These are phyloP conservation scores for Euglossa dilemma DNA, from an alignment of 1,140 invertebrate genomes.

Conservation along the genomic window DNA sequence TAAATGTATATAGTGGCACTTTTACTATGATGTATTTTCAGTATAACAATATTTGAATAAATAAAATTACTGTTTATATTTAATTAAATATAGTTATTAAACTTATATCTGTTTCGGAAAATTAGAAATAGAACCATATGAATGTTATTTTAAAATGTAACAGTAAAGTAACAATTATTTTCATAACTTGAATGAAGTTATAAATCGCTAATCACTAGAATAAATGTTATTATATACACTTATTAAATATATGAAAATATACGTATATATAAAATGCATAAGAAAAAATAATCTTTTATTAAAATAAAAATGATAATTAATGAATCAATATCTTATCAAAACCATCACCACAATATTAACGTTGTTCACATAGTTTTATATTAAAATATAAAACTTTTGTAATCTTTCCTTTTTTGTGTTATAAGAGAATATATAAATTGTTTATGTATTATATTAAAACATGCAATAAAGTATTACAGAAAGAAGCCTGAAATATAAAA, in stretches of 20 bases:
- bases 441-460: neutral
- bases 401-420: neutral
- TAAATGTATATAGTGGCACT: conserved; percentile 45
- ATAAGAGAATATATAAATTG: neutral
- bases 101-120: neutral
- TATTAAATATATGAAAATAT: conserved; percentile 11
- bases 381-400: conserved; percentile 13
- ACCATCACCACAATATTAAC: conserved; percentile 42
- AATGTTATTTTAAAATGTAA: conserved; percentile 29
- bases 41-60: neutral
- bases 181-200: neutral
- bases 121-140: neutral
- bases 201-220: neutral
- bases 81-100: neutral
- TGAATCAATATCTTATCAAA: conserved; percentile 17
- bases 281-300: neutral
- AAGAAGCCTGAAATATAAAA: neutral
- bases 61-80: neutral
- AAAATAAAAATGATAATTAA: conserved; percentile 29
- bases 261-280: neutral
- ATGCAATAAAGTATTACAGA: neutral
- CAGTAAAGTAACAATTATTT: neutral
- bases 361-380: conserved; percentile 18
- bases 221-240: neutral
- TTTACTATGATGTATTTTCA: conserved; percentile 34